Conservation (phyloP, 2,888 invertebrate species). For the Microplitis deprimator region DNA sequence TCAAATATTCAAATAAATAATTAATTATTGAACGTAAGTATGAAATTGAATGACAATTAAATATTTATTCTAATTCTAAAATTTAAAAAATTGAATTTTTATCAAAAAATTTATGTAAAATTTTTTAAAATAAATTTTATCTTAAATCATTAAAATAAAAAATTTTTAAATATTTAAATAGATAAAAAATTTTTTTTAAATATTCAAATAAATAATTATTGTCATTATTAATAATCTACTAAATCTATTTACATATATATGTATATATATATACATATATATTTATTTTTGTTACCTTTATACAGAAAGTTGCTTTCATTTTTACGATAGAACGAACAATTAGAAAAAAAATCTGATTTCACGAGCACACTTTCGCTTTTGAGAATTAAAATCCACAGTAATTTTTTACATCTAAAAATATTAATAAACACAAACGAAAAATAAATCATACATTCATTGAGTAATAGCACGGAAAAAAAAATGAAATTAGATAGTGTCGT, state of each 20-base stretch:
- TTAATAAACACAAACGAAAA: slow-evolving; percentile 34
- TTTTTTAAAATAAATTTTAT: no score
- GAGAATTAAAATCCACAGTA: not conserved
- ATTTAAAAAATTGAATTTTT: no score
- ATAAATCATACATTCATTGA: not conserved
- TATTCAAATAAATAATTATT: not conserved
- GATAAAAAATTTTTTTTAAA: not conserved
- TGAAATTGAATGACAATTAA: no score
- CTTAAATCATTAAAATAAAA: no score
- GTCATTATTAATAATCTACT: not conserved
- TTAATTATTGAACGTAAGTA: no score
- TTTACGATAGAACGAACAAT: slow-evolving; percentile 50
- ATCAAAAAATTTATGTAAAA: no score
- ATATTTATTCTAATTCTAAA: no score
- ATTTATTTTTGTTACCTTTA: slow-evolving; percentile 12
- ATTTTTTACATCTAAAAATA: slow-evolving; percentile 40
- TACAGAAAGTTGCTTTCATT: slow-evolving; percentile 50
- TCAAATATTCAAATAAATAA: no score
- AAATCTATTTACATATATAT: not conserved
- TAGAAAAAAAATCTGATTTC: slow-evolving; percentile 40
- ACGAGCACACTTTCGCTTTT: slow-evolving; percentile 33
- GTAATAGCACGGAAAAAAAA: not conserved
- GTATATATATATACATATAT: not conserved
- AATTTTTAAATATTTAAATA: no score
- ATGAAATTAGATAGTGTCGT: not conserved